Evolutionary conservation across 2,888 invertebrate genomes (phyloP), one percentile per base, ranked within the genome.

Genomic region (Epinotia nisella): DNA sequence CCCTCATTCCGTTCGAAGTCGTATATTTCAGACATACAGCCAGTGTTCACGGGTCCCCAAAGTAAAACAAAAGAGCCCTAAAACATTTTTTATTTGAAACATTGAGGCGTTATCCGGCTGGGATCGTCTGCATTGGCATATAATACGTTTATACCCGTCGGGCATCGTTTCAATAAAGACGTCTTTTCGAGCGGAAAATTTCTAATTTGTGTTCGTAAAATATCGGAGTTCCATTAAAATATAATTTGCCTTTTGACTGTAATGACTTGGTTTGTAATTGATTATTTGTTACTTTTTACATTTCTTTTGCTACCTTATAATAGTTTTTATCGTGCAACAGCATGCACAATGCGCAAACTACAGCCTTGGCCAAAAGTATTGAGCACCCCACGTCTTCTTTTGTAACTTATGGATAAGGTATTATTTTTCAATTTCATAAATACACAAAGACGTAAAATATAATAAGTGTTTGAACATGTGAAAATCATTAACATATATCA

Each of bases 201-300:
- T 86, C 82, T 82, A 87, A 87, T 88, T 87, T 83, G 82, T 78
- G 80, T 79, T 80, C 78, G 49, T 75, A 79, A 82, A 78, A 80
- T 80, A 82, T 82, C 81, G 75, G 76, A 56, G 69, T 74, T 76
- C 75, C 76, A 70, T 70, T 73, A 60, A 65, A 65, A 64, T 67
- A 45, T 56, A 49, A 62, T 68, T 62, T 68, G 56, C 49, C 56
- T 67, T 64, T 68, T 68, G 58, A 58, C 62, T 68, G 49, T 61
- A 67, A 67, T 71, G 29, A 41, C 35, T 55, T 67, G 60, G 60
- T 55, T 66, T 61, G 9, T 65, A 66, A 71, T 55, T 61, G 51
- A 53, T 55, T 39, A 1, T 41, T 53, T 13, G 24, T 53, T 68
- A 11, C 17, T 53, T 49, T 62, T 49, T n/a, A 15, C n/a, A 49